Conservation (phyloP, 2,113 vertebrate species). For the Corythornis madagascariensis region DNA sequence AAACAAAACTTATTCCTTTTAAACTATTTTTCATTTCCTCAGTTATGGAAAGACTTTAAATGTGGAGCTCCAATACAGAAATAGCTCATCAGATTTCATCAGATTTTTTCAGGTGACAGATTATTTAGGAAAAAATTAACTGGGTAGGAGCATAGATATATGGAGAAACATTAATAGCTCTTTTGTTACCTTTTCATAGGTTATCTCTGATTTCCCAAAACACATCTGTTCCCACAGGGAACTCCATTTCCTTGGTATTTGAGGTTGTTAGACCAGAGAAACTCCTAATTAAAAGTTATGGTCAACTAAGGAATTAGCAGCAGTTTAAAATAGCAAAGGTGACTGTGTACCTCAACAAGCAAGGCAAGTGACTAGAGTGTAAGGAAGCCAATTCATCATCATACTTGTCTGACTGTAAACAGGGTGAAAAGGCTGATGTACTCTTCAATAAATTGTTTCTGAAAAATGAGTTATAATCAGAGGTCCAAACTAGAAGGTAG, state of each 20-base stretch:
- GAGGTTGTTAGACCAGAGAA: neutral
- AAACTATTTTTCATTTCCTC: neutral
- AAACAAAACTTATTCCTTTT: neutral
- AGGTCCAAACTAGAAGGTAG: neutral
- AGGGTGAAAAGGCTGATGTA: neutral
- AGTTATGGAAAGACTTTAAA: neutral
- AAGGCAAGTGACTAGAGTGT: neutral
- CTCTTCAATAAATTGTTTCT: neutral
- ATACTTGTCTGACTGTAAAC: neutral
- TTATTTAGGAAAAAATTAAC: neutral
- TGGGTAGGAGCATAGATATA: neutral
- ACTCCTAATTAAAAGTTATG: neutral
- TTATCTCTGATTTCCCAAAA: neutral
- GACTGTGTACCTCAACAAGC: neutral
- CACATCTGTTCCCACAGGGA: neutral
- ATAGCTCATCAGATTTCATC: neutral
- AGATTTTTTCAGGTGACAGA: neutral
- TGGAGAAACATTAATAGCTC: neutral
- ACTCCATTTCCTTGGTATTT: neutral
- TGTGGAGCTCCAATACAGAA: neutral
- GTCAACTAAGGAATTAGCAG: neutral
- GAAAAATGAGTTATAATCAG: neutral
- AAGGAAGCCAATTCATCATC: neutral
- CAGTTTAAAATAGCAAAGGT: neutral
- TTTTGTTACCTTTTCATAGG: neutral